Base-by-base conservation (phyloP, 2,113 vertebrate species). In the Pseudorhombus dupliciocellatus region DNA sequence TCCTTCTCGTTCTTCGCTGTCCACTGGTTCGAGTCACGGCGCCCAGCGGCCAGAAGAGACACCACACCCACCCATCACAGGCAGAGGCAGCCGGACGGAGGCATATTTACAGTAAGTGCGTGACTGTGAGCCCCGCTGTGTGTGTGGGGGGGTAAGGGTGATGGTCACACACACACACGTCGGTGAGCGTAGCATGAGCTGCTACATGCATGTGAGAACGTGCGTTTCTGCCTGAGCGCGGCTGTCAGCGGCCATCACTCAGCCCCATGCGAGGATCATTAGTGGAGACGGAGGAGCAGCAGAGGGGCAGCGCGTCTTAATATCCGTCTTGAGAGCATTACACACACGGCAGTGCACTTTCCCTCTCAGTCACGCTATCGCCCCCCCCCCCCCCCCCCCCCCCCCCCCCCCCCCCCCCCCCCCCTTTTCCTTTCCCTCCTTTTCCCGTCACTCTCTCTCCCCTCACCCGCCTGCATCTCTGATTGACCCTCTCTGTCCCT, bases 221-320 rank as follows among this genome's bases (percentile, higher is more conserved):
- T 77, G 81, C 25, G 58, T 93, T 94, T 93, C 92, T 79, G 90
- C 90, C 77, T 92, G 91, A 93, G 84, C 69, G 90, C 77, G 74
- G 80, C 91, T 93, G 93, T 93, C 93, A 93, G 87, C 87, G 91
- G 89, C 88, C 89, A 93, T 93, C 90, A 92, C 79, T 92, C 92
- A 91, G 87, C 79, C 89, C 79, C 82, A 90, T 83, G 79, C 81
- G 66, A 72, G 84, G 87, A 92, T 94, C 92, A 93, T 93, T 93
- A 94, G 91, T 88, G 83, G 88, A 81, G 88, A 91, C 67, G 61
- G 83, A 89, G 86, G 50, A 24, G 50, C 3, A 55, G 76, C 79
- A 83, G 83, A 70, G 76, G 77, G 78, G 66, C 85, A 80, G 80
- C 59, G 65, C 64, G 59, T 87, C 86, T 91, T 92, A 91, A 92